Evolutionary conservation across 2,888 invertebrate genomes (phyloP).

Genomic region (Drosophila falleni): DNA sequence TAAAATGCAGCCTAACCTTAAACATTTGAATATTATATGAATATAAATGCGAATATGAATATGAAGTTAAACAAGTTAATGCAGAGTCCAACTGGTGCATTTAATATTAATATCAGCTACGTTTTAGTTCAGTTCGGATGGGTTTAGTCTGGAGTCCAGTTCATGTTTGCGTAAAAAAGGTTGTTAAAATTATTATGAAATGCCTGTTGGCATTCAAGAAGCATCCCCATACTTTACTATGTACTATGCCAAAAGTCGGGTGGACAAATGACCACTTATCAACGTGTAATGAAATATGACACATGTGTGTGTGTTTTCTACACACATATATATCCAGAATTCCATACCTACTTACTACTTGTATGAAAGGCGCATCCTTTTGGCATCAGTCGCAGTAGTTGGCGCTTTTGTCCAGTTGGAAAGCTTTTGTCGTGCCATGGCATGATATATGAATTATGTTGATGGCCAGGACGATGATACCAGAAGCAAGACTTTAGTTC

Average conservation of each 20-base stretch:
- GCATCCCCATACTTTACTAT: background rate
- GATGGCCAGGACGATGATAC: constrained; percentile 55
- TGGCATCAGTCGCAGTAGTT: constrained; percentile 49
- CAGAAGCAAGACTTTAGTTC: constrained; percentile 14
- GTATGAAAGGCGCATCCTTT: constrained; percentile 41
- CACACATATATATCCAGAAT: background rate
- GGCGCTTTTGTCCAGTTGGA: constrained; percentile 47
- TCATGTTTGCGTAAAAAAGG: constrained; percentile 68
- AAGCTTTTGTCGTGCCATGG: constrained; percentile 66
- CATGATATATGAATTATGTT: constrained; percentile 74
- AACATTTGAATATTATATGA: constrained; percentile 3
- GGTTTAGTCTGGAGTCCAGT: constrained; percentile 32
- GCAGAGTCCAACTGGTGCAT: constrained; percentile 48
- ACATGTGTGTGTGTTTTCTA: constrained; percentile 36
- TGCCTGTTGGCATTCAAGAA: constrained; percentile 81
- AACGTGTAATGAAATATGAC: constrained; percentile 77
- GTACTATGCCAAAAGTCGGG: constrained; percentile 4
- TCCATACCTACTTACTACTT: constrained; percentile 1
- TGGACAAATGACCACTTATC: constrained; percentile 75
- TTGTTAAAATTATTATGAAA: constrained; percentile 83
- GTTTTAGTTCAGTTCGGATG: background rate
- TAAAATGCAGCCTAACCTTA: background rate
- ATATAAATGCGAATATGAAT: constrained; percentile 13
- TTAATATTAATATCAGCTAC: constrained; percentile 65
- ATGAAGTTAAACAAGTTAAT: constrained; percentile 27